These are phyloP conservation scores for Drosophila lini DNA, from an alignment of 1,140 invertebrate species.

Conservation along the genomic window DNA sequence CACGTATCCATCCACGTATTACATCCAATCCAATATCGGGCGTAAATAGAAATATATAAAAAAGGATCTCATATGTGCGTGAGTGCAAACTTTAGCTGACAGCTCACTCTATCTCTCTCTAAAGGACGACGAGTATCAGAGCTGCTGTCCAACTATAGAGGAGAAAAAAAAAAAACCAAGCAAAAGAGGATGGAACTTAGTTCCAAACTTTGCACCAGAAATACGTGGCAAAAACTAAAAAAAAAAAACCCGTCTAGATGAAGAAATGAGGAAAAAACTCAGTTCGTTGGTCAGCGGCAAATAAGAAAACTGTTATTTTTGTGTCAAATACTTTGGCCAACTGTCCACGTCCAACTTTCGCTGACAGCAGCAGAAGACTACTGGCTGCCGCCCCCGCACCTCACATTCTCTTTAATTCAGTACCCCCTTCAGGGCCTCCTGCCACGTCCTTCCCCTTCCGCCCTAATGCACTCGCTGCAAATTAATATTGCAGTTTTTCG, in stretches of 20 bases:
- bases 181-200: constrained; percentile 40
- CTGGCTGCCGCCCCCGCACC: constrained; percentile 15
- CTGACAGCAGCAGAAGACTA: constrained; percentile 71
- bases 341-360: constrained; percentile 80
- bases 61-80: constrained; percentile 37
- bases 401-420: background rate
- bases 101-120: constrained; percentile 5
- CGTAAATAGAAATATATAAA: background rate
- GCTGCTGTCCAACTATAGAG: constrained; percentile 45
- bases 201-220: constrained; percentile 46
- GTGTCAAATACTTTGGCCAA: constrained; percentile 81
- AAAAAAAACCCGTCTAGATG: constrained; percentile 14
- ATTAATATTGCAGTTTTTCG: constrained; percentile 78
- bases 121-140: constrained; percentile 11
- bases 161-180: constrained; percentile 8
- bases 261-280: constrained; percentile 48
- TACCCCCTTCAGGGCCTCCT: constrained; percentile 1
- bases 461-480: constrained; percentile 80
- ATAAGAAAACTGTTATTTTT: constrained; percentile 79
- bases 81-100: constrained; percentile 42
- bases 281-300: constrained; percentile 58
- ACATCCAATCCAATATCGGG: background rate
- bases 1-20: background rate
- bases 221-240: constrained; percentile 44
- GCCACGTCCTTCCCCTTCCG: background rate